Conservation (phyloP, 2,797 vertebrate species). For the Propithecus deckenii region DNA sequence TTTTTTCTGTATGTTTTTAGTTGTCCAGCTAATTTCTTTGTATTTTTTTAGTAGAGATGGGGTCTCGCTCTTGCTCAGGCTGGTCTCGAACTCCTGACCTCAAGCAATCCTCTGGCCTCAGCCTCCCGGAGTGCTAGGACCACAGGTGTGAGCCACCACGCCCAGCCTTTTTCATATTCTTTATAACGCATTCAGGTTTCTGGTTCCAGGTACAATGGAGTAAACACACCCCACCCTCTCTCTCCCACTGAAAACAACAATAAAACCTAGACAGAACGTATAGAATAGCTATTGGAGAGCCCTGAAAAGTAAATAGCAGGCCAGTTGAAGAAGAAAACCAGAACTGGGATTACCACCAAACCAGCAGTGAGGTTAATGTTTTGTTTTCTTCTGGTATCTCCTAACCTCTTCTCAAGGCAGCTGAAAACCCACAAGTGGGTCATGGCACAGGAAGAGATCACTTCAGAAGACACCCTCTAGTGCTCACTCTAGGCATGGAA, state of each 20-base stretch:
- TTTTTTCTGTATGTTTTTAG: too few species aligned
- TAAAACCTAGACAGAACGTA: not conserved
- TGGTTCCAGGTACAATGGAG: not conserved
- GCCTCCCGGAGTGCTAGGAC: too few species aligned
- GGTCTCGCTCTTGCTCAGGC: too few species aligned
- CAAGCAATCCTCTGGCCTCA: too few species aligned
- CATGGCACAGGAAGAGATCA: not conserved
- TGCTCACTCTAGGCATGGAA: not conserved
- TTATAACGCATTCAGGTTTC: not conserved
- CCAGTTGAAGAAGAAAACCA: not conserved
- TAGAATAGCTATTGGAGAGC: not conserved
- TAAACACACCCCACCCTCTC: not conserved
- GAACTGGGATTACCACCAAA: not conserved
- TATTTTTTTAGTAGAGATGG: too few species aligned
- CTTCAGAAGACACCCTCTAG: not conserved
- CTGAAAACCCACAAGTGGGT: not conserved
- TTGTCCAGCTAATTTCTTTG: too few species aligned
- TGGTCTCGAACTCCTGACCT: too few species aligned
- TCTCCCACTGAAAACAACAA: not conserved
- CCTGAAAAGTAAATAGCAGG: not conserved
- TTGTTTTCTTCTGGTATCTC: not conserved
- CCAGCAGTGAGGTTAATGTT: not conserved
- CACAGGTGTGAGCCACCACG: too few species aligned
- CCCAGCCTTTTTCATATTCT: not conserved
- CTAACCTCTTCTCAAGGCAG: not conserved